Base-by-base conservation (phyloP, 1,140 invertebrate genomes). In the Phortica variegata region DNA sequence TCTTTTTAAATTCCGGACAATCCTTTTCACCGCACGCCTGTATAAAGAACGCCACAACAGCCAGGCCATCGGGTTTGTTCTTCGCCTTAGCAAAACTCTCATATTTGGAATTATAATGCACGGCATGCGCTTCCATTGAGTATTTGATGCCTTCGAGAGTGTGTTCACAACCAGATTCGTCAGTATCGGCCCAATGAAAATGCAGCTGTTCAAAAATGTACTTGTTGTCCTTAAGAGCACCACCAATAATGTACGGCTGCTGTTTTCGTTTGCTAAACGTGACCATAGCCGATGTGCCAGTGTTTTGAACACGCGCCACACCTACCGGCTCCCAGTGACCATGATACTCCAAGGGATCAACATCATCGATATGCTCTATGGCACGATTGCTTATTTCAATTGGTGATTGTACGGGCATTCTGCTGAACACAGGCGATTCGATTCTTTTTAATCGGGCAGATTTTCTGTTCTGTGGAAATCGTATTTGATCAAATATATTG, bases 101-200 rank as follows among this genome's bases (percentile, higher is more conserved):
- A 60, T 91, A 91, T 66, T 86, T 87, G 52, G 81, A 81, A 50
- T 90, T 91, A 69, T 83, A 90, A 70, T 91, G 89, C 0, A 92
- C 87, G 15, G 87, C 80, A 60, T 93, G 90, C 12, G 87, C 82
- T 79, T 90, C 86, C 75, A 87, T 87, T 12, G 85, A 85, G 58
- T 83, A 88, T 56, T 61, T 76, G 38, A 75, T 75, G 48, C 79
- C 79, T 59, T 89, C 86, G 31, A 94, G 82, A 2, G 82, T 84
- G 63, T 93, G 90, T 76, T 93, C 90, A 16, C 87, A 89, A 2
- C 90, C 90, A 6, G 78, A 73, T 15, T 80, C 81, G 54, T 88
- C 82, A 36, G 82, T 82, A 15, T 81, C 78, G 6, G 87, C 87
- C 87, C 89, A 93, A 60, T 91, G 90, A 55, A 92, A 87, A 73